These are phyloP conservation scores for Leptodactylus fallax DNA, from an alignment of 2,797 vertebrate species.

Conservation along the genomic window DNA sequence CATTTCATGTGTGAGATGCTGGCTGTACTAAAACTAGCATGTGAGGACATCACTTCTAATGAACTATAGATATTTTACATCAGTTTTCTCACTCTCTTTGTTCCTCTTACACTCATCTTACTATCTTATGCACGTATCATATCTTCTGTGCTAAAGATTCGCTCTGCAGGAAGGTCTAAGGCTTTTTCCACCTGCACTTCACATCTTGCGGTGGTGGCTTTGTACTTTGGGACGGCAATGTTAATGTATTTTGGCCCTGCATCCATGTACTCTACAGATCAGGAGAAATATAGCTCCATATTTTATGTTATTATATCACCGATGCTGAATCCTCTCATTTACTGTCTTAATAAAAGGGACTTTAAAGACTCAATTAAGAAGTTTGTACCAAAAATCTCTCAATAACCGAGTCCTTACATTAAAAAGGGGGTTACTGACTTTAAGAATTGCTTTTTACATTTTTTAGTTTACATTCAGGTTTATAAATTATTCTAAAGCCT, in stretches of 20 bases:
- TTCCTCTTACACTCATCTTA: neutral
- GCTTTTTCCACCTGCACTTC: neutral
- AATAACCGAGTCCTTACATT: no score
- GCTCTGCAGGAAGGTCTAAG: neutral
- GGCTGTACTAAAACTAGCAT: neutral
- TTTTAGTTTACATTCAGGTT: no score
- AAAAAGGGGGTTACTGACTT: no score
- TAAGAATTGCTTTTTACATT: no score
- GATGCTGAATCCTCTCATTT: neutral
- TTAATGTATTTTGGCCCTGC: slow-evolving; percentile 65
- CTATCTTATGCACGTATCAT: neutral
- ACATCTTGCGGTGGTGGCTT: neutral
- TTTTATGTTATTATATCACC: slow-evolving; percentile 35
- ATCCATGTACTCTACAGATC: slow-evolving; percentile 55
- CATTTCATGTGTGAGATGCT: slow-evolving; percentile 20
- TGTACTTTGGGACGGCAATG: neutral
- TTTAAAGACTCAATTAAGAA: neutral
- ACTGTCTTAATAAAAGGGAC: neutral
- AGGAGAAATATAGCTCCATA: no score
- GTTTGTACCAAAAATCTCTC: no score
- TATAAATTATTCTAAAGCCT: no score
- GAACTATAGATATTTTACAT: neutral
- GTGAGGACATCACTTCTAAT: neutral
- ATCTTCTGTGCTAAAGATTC: neutral
- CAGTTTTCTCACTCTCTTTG: neutral